Percentiles rank a stretch among this genome's conserved stretches.
These are phyloP conservation scores for Hippocampus comes DNA, from an alignment of 2,113 vertebrate species.

Conservation along the genomic window DNA sequence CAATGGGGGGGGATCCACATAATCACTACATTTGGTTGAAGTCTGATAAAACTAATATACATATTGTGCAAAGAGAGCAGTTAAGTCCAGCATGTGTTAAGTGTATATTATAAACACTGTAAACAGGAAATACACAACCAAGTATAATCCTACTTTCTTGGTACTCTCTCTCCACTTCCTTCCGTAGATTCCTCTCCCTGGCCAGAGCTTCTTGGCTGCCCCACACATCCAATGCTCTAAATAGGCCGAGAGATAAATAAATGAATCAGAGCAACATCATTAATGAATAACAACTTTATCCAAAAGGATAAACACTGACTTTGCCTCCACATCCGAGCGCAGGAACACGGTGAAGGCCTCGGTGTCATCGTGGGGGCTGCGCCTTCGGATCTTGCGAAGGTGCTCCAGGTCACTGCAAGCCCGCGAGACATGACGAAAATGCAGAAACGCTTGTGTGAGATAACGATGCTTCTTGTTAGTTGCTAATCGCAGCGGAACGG, in stretches of 20 bases:
- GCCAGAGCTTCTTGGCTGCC: conserved; percentile 92
- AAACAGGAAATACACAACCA: neutral
- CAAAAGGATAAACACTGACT: conserved; percentile 74
- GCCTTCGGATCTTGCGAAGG: conserved; percentile 86
- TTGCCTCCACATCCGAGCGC: conserved; percentile 91
- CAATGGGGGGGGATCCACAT: neutral
- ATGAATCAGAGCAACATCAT: neutral
- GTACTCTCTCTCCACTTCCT: conserved; percentile 86
- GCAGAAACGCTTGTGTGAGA: neutral
- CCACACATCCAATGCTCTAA: conserved; percentile 93
- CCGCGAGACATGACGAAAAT: neutral
- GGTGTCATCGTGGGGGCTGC: conserved; percentile 94
- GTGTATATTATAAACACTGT: neutral
- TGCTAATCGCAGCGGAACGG: conserved; percentile 39
- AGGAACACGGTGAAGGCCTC: conserved; percentile 95
- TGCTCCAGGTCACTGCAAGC: conserved; percentile 86
- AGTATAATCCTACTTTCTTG: conserved; percentile 85
- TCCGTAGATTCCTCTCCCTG: conserved; percentile 86
- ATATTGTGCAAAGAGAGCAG: neutral
- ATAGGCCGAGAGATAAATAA: conserved; percentile 16
- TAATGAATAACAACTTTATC: neutral
- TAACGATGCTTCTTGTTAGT: neutral
- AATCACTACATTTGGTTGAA: neutral
- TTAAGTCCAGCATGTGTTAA: neutral
- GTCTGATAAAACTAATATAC: neutral